Percentiles rank a stretch among this genome's conserved stretches.
Evolutionary conservation across 2,797 vertebrate species (phyloP).

Genomic region (Ctenopoma multispine): DNA sequence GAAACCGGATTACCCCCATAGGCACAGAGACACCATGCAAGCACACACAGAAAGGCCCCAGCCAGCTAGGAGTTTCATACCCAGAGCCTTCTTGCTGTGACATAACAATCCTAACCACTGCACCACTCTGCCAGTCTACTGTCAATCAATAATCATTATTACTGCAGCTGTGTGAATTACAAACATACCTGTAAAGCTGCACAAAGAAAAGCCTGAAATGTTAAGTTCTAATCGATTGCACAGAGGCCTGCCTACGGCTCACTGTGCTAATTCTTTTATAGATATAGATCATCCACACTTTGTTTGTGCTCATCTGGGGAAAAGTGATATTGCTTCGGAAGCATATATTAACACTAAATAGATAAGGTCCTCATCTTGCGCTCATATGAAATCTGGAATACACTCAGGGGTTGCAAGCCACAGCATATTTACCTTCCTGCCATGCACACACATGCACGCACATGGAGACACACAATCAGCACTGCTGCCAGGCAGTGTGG

Average conservation of each 20-base stretch:
- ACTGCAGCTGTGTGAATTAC: slow-evolving; percentile 59
- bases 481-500: slow-evolving; percentile 77
- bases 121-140: neutral
- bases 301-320: slow-evolving; percentile 54
- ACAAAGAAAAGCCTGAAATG: slow-evolving; percentile 41
- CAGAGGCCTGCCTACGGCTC: slow-evolving; percentile 40
- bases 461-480: slow-evolving; percentile 28
- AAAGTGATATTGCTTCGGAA: slow-evolving; percentile 55
- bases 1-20: neutral
- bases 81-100: neutral
- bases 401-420: slow-evolving; percentile 61
- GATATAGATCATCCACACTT: slow-evolving; percentile 44
- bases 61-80: neutral
- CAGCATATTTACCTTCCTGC: slow-evolving; percentile 60
- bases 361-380: slow-evolving; percentile 45
- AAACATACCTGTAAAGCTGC: slow-evolving; percentile 45
- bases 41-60: neutral
- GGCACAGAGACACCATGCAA: neutral
- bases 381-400: slow-evolving; percentile 54
- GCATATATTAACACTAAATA: slow-evolving; percentile 57
- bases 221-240: slow-evolving; percentile 57
- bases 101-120: neutral
- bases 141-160: slow-evolving; percentile 65
- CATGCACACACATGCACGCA: slow-evolving; percentile 37
- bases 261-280: slow-evolving; percentile 33